A percentile compares a stretch with the other conserved stretches of the same genome.
These are phyloP conservation scores for Drosophila simulans DNA, from an alignment of 1,140 invertebrate genomes.

Conservation along the genomic window DNA sequence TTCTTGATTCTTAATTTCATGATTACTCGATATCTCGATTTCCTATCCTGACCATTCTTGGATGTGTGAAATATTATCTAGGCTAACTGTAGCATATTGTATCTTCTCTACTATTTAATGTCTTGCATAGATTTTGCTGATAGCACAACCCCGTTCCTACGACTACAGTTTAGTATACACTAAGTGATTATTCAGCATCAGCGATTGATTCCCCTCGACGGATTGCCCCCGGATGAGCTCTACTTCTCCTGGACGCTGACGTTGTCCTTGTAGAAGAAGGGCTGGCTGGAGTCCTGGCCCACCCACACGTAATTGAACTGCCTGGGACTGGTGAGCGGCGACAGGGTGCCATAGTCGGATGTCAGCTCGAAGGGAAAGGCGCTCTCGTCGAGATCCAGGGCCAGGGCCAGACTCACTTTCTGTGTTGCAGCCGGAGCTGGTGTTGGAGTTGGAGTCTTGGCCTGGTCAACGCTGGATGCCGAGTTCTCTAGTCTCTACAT, in stretches of 20 bases:
- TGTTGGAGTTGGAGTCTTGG: slow-evolving; percentile 3
- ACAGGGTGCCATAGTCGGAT: slow-evolving; percentile 67
- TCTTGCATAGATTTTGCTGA: slow-evolving; percentile 65
- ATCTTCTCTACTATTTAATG: slow-evolving; percentile 58
- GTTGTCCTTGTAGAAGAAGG: slow-evolving; percentile 48
- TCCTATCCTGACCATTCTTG: not conserved
- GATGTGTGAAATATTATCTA: slow-evolving; percentile 40
- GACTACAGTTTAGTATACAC: slow-evolving; percentile 59
- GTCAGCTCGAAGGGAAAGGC: slow-evolving; percentile 67
- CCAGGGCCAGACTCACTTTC: slow-evolving; percentile 45
- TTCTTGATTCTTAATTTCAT: slow-evolving; percentile 2
- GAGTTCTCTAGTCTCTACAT: slow-evolving; percentile 80
- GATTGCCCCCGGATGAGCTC: not conserved
- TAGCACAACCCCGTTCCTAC: slow-evolving; percentile 70
- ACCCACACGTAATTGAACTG: slow-evolving; percentile 50
- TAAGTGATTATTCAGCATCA: slow-evolving; percentile 72
- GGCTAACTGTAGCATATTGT: slow-evolving; percentile 51
- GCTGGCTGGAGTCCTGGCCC: slow-evolving; percentile 51
- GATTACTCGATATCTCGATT: not conserved
- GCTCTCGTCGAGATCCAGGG: slow-evolving; percentile 55
- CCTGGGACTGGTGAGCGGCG: slow-evolving; percentile 61
- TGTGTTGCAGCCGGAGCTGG: slow-evolving; percentile 1
- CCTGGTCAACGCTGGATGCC: slow-evolving; percentile 60
- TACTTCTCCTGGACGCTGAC: not conserved
- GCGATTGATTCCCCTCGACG: slow-evolving; percentile 55